These are phyloP conservation scores for Passerina amoena DNA, from an alignment of 2,113 vertebrate species.

Conservation along the genomic window DNA sequence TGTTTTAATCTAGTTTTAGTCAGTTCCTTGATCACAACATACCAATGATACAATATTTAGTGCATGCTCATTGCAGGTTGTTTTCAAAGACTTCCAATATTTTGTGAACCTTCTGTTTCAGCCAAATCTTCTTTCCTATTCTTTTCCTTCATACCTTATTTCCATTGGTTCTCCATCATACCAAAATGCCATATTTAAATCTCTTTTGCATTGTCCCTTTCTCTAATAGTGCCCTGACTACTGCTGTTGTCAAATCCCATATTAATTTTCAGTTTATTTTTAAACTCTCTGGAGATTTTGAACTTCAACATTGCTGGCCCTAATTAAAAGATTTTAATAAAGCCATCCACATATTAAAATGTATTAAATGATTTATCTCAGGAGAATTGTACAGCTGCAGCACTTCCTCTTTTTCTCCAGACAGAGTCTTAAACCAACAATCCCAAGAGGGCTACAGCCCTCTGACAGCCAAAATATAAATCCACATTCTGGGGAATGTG, in stretches of 20 bases:
- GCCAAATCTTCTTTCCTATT: background rate
- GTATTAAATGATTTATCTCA: conserved; percentile 4
- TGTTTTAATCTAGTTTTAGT: background rate
- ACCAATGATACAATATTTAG: background rate
- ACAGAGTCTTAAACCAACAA: background rate
- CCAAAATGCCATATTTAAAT: background rate
- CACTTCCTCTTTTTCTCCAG: background rate
- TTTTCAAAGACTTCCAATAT: background rate
- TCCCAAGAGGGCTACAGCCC: background rate
- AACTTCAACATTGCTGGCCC: background rate
- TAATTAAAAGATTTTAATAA: conserved; percentile 4
- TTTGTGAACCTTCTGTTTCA: background rate
- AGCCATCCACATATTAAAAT: background rate
- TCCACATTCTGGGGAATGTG: background rate
- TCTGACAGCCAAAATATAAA: background rate
- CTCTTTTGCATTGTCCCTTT: background rate
- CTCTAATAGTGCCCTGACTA: background rate
- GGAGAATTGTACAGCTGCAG: background rate
- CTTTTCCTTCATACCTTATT: background rate
- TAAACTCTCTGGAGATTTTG: background rate
- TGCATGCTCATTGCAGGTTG: background rate
- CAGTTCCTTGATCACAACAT: background rate
- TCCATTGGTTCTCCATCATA: background rate
- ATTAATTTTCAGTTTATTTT: background rate
- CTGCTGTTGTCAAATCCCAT: background rate